A percentile compares a stretch with the other conserved stretches of the same genome.
Evolutionary conservation across 2,113 vertebrate genomes (phyloP).

Genomic region (Anarrhichthys ocellatus): DNA sequence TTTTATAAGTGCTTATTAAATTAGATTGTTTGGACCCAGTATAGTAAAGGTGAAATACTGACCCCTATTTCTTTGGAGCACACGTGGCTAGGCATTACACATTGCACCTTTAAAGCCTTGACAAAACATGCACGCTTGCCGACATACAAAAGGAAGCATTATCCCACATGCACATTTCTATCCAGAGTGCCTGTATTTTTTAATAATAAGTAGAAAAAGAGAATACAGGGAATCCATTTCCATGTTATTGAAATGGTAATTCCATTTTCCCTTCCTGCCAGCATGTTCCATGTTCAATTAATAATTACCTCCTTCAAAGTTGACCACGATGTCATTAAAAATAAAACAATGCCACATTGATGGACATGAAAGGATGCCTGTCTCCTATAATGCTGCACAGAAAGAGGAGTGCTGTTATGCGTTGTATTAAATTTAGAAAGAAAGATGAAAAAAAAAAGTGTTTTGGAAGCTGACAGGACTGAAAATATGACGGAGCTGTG

Average conservation of each 20-base stretch:
- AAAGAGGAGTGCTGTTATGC: not conserved
- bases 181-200: constrained; percentile 3
- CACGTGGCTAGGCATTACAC: no score
- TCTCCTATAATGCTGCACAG: constrained; percentile 15
- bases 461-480: constrained; percentile 10
- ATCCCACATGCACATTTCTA: not conserved
- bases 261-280: constrained; percentile 24
- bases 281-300: constrained; percentile 7
- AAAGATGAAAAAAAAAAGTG: constrained; percentile 11
- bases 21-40: not conserved
- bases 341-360: constrained; percentile 52
- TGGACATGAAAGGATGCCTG: constrained; percentile 32
- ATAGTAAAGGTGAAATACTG: not conserved
- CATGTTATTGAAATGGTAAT: constrained; percentile 55
- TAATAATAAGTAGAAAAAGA: constrained; percentile 22
- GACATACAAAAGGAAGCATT: constrained; percentile 3
- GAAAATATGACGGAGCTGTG: not conserved
- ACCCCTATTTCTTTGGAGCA: no score
- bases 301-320: constrained; percentile 58
- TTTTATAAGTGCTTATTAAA: not conserved
- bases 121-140: constrained; percentile 1
- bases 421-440: constrained; percentile 44
- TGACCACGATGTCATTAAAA: constrained; percentile 44
- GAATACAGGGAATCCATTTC: constrained; percentile 37
- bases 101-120: not conserved